phyloP scores from a whole-genome alignment of 2,888 invertebrate genomes.

The Catonia carolina region DNA sequence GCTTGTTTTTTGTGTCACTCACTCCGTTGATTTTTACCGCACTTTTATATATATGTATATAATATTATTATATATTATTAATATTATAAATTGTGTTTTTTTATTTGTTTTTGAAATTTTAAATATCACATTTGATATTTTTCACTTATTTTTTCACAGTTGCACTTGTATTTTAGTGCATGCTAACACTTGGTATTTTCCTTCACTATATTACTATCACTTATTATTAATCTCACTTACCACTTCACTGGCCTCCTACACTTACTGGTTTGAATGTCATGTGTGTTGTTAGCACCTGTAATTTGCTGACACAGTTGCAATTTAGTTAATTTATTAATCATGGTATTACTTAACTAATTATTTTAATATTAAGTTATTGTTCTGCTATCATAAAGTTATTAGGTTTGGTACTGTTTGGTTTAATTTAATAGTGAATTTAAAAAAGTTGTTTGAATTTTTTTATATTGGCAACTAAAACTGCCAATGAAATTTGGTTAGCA shows the following conservation, averaged over 20 bases:
- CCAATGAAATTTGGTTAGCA: too few relatives aligned
- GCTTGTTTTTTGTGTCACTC: constrained; percentile 29
- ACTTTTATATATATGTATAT: constrained; percentile 14
- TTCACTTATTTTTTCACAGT: constrained; percentile 34
- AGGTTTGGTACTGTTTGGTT: too few relatives aligned
- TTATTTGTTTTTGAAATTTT: constrained; percentile 18
- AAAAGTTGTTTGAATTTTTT: too few relatives aligned
- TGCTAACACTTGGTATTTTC: constrained; percentile 22
- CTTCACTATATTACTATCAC: too few relatives aligned
- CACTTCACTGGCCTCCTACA: constrained; percentile 12
- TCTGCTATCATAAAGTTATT: too few relatives aligned
- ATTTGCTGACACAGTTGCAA: constrained; percentile 4
- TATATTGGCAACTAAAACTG: too few relatives aligned
- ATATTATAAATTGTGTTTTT: constrained; percentile 19
- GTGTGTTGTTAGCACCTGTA: constrained; percentile 6
- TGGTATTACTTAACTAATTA: too few relatives aligned
- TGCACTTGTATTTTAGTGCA: constrained; percentile 34
- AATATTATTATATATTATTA: constrained; percentile 25
- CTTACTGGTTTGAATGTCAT: constrained; percentile 9
- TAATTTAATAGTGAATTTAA: too few relatives aligned
- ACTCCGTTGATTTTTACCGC: constrained; percentile 18
- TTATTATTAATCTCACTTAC: constrained; percentile 8
- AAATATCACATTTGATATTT: constrained; percentile 26
- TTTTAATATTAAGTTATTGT: too few relatives aligned
- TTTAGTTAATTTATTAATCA: too few relatives aligned